A percentile compares a stretch with the other conserved stretches of the same genome.
Evolutionary conservation across 2,797 vertebrate species (phyloP).

Genomic region (Pyrocephalus nanus): DNA sequence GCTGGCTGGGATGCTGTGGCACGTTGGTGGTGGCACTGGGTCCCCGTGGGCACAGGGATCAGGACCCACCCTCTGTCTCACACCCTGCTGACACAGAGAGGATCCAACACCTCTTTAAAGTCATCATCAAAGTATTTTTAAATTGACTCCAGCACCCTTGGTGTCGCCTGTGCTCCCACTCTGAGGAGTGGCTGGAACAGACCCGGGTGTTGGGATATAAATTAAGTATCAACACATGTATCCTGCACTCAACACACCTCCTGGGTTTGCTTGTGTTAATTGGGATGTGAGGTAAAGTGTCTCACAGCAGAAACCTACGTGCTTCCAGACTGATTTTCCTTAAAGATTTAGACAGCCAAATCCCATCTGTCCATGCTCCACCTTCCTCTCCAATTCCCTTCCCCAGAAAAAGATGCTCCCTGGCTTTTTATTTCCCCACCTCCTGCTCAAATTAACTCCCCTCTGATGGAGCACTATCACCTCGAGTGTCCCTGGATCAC

Average conservation of each 20-base stretch:
- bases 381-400: background rate
- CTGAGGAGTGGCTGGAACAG: slow-evolving; percentile 21
- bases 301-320: slow-evolving; percentile 10
- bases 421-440: background rate
- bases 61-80: background rate
- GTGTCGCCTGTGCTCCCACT: background rate
- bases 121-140: slow-evolving; percentile 42
- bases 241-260: slow-evolving; percentile 20
- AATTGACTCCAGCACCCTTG: background rate
- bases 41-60: fast-evolving
- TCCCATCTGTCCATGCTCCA: background rate
- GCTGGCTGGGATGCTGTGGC: background rate
- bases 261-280: slow-evolving; percentile 47
- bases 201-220: slow-evolving; percentile 34
- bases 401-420: background rate
- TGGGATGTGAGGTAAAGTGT: slow-evolving; percentile 47
- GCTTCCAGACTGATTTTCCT: background rate
- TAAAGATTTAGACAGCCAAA: background rate
- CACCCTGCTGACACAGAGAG: background rate
- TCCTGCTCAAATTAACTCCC: background rate
- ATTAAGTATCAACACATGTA: slow-evolving; percentile 58
- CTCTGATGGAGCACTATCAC: background rate
- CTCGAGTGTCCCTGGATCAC: background rate
- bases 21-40: fast-evolving
- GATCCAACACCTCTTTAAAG: background rate